Evolutionary conservation across 2,888 invertebrate species (phyloP).

Genomic region (Dichetophora obliterata): DNA sequence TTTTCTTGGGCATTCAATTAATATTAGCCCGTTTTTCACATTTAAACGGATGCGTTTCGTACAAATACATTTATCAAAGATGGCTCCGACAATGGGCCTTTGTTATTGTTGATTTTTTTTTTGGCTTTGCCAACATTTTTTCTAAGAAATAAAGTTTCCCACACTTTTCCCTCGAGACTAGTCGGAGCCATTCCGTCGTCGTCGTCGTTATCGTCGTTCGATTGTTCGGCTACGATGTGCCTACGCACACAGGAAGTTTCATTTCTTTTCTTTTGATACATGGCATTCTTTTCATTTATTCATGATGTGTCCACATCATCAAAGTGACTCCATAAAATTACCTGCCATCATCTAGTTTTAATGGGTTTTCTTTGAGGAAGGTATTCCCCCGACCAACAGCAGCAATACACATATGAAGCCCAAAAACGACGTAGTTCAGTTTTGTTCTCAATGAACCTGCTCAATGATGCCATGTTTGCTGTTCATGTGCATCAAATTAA

Average conservation of each 20-base stretch:
- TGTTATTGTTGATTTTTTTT: background rate
- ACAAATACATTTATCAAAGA: background rate
- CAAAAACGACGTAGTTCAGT: background rate
- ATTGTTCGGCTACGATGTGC: background rate
- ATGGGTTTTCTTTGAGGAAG: slow-evolving; percentile 3
- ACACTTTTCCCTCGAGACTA: slow-evolving; percentile 30
- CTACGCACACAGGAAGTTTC: slow-evolving; percentile 32
- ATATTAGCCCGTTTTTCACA: background rate
- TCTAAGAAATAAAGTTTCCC: slow-evolving; percentile 34
- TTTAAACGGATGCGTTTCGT: background rate
- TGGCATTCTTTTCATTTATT: slow-evolving; percentile 25
- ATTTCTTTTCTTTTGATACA: background rate
- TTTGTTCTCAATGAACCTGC: slow-evolving; percentile 13
- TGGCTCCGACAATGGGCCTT: background rate
- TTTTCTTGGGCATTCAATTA: background rate
- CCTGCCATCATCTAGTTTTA: slow-evolving; percentile 25
- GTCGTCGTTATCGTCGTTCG: background rate
- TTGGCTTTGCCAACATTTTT: background rate
- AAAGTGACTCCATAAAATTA: slow-evolving; percentile 27
- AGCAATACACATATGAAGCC: background rate
- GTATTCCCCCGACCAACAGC: too few relatives aligned
- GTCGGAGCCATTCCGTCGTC: background rate
- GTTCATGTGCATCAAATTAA: background rate
- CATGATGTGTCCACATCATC: slow-evolving; percentile 26
- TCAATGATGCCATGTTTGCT: background rate